phyloP scores from a whole-genome alignment of 37 sponge, comb jelly and placozoan species.

The Mnemiopsis leidyi region DNA sequence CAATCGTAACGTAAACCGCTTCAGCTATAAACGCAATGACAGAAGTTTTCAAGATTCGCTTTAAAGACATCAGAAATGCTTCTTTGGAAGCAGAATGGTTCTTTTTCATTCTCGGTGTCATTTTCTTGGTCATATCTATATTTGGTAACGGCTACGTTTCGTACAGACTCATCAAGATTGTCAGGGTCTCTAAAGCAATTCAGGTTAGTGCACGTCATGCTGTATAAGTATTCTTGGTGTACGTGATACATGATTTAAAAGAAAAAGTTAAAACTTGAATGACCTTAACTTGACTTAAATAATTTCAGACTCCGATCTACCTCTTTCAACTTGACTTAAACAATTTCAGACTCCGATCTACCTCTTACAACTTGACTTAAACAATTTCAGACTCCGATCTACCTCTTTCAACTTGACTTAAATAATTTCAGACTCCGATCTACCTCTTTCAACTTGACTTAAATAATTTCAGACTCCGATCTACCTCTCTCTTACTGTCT shows the following conservation, averaged over 20 bases:
- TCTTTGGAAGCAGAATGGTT: slow-evolving; percentile 27
- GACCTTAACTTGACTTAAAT: not conserved
- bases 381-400: not conserved
- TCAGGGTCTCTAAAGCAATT: slow-evolving; percentile 35
- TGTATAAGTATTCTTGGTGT: not conserved
- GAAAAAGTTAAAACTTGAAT: not conserved
- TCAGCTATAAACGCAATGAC: not conserved
- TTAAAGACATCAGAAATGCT: not conserved
- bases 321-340: too few species aligned
- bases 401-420: not conserved
- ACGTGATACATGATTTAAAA: not conserved
- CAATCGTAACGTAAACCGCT: too few species aligned
- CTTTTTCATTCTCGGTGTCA: not conserved
- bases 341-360: not conserved
- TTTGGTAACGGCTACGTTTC: slow-evolving; percentile 54
- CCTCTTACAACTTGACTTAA: not conserved
- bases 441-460: not conserved
- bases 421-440: not conserved
- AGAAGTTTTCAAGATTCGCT: not conserved
- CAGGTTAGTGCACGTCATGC: too few species aligned
- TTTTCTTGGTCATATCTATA: not conserved
- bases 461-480: slow-evolving; percentile 58
- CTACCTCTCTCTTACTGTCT: slow-evolving; percentile 42
- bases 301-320: not conserved
- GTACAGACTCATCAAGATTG: slow-evolving; percentile 30